Evolutionary conservation across 2,888 invertebrate genomes (phyloP).

Genomic region (Erynnis tages): DNA sequence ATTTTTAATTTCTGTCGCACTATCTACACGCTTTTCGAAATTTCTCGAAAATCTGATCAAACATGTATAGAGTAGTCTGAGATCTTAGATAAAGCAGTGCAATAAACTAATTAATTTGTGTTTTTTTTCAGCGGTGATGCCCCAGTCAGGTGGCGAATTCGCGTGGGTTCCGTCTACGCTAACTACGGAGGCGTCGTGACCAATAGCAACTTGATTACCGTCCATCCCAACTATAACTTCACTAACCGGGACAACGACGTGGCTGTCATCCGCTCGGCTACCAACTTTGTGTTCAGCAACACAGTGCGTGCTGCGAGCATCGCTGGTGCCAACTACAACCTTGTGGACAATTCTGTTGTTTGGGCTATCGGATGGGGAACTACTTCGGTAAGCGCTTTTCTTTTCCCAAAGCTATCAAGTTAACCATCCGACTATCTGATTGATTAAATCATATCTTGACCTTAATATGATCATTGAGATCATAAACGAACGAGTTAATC

Average conservation of each 20-base stretch:
- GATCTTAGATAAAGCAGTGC: no score
- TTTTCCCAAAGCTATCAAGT: neutral
- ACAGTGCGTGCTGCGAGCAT: slow-evolving; percentile 42
- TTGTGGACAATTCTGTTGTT: slow-evolving; percentile 48
- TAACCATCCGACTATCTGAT: no score
- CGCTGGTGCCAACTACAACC: slow-evolving; percentile 44
- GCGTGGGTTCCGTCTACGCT: slow-evolving; percentile 46
- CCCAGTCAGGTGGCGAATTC: slow-evolving; percentile 41
- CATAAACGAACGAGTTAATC: no score
- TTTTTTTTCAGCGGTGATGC: slow-evolving; percentile 30
- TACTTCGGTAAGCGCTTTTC: slow-evolving; percentile 25
- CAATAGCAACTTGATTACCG: slow-evolving; percentile 33
- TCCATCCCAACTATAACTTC: slow-evolving; percentile 50
- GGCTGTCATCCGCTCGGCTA: slow-evolving; percentile 45
- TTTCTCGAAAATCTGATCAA: neutral
- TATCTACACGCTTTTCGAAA: no score
- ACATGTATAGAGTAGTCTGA: no score
- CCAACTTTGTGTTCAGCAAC: slow-evolving; percentile 38
- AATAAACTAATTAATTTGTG: no score
- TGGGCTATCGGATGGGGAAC: slow-evolving; percentile 66
- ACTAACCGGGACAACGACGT: slow-evolving; percentile 48
- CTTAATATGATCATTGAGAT: no score
- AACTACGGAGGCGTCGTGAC: slow-evolving; percentile 48
- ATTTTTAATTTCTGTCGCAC: no score
- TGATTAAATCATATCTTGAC: no score